Base-by-base conservation (phyloP, 2,888 invertebrate genomes). In the Lepidochrysops patricia region DNA sequence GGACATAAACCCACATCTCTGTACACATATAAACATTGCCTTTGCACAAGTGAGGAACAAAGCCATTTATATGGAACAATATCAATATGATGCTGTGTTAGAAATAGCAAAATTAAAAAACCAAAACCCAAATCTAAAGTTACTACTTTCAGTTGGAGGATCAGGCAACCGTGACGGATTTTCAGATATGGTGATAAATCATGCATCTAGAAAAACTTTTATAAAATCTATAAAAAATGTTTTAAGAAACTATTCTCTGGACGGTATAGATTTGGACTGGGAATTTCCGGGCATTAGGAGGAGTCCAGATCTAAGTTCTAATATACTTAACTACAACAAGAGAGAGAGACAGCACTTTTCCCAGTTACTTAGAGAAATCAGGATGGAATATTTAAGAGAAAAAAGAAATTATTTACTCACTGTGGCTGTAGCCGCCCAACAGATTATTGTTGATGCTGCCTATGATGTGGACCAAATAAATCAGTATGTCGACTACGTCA, bases 241-340 rank as follows among this genome's bases (percentile, higher is more conserved):
- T 43, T 80, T 93, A 29, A 84, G 84, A 62, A 80, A 82, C 26
- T 90, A 90, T 64, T 83, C 83, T 35, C 78, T 94, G 27, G 94
- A 95, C 77, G 95, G 94, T 4, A 77, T 95, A 1, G 95, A 96
- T 79, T 79, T 96, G 29, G 96, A 96, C 74, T 96, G 96, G 96
- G 97, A 97, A 75, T 97, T 96, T 78, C 97, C 97, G 1, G 93
- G 91, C 0, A 90, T 94, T 71, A 29, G 54, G 9, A 74, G 83
- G 32, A 63, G 68, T 12, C 64, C 68, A 25, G 32, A 27, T n/a
- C 9, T 43, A 1, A 23, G 19, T 43, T 19, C 43, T 23, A 43
- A 54, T 5, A 54, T 32, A 23, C 9, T 19, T 15, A 19, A 13
- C 12, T 29, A 54, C n/a, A 32, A 19, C 2, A 70, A 70, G 12